phyloP scores from a whole-genome alignment of 2,113 vertebrate genomes.

The Sebastes schlegelii region DNA sequence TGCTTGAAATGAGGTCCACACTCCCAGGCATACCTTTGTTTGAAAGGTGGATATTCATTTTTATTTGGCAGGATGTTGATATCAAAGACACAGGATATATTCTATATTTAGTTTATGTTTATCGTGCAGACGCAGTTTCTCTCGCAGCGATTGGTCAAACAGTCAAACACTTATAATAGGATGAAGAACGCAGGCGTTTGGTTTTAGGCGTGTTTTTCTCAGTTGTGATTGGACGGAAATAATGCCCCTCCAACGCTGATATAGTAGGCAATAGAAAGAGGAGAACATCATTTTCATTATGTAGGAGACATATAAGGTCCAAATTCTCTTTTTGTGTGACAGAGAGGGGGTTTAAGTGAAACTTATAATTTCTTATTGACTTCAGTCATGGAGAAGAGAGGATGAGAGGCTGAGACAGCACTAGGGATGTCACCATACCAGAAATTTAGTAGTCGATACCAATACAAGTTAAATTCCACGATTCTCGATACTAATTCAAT shows the following conservation, averaged over 20 bases:
- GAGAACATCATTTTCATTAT: constrained; percentile 16
- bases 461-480: too few relatives aligned
- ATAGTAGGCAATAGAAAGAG: constrained; percentile 9
- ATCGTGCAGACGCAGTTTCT: constrained; percentile 75
- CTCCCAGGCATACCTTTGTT: constrained; percentile 89
- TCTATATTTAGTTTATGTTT: constrained; percentile 82
- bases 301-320: constrained; percentile 6
- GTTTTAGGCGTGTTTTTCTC: constrained; percentile 46
- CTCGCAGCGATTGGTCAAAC: constrained; percentile 74
- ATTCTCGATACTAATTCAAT: too few relatives aligned
- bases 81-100: constrained; percentile 84
- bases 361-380: constrained; percentile 20
- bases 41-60: constrained; percentile 89
- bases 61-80: constrained; percentile 87
- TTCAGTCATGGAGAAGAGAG: background rate
- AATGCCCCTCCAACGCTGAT: constrained; percentile 46
- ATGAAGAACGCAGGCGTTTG: constrained; percentile 25
- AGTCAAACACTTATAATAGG: constrained; percentile 64
- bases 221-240: constrained; percentile 59
- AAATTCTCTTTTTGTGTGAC: constrained; percentile 14
- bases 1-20: constrained; percentile 92
- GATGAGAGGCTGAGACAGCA: background rate
- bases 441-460: too few relatives aligned
- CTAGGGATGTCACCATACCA: too few relatives aligned
- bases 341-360: constrained; percentile 8